A percentile compares a stretch with the other conserved stretches of the same genome.
These are phyloP conservation scores for Pecten maximus DNA, from an alignment of 2,888 invertebrate genomes.

Conservation along the genomic window DNA sequence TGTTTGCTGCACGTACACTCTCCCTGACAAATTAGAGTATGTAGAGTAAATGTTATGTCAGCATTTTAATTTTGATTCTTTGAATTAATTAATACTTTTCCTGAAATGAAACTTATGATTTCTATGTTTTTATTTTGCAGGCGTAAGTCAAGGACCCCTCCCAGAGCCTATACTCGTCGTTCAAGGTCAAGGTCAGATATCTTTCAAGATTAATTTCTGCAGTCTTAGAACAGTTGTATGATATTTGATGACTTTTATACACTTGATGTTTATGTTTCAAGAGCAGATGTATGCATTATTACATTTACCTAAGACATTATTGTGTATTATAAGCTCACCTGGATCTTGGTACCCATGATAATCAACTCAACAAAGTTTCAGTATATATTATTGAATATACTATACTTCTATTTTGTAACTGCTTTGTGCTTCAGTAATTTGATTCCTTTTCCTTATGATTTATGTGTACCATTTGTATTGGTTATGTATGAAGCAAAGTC, in stretches of 20 bases:
- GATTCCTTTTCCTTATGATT: too few species aligned
- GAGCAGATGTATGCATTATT: too few species aligned
- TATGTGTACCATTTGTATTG: too few species aligned
- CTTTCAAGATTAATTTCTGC: neutral
- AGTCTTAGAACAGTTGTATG: neutral
- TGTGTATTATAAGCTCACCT: too few species aligned
- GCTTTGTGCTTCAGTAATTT: too few species aligned
- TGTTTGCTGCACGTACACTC: neutral
- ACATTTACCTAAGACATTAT: too few species aligned
- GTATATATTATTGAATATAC: too few species aligned
- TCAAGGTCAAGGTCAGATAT: constrained; percentile 64
- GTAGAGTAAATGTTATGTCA: neutral
- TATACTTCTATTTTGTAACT: too few species aligned
- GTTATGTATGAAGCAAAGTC: too few species aligned
- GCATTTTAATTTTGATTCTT: neutral
- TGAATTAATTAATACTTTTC: neutral
- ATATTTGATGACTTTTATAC: neutral
- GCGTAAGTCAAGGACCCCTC: constrained; percentile 66
- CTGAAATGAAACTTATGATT: neutral
- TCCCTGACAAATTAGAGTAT: neutral
- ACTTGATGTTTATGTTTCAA: too few species aligned
- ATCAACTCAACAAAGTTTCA: too few species aligned
- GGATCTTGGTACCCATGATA: too few species aligned
- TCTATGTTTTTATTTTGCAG: constrained; percentile 57
- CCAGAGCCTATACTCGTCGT: constrained; percentile 63